A percentile compares a stretch with the other conserved stretches of the same genome.
Conservation (phyloP, 2,113 vertebrate genomes). For the Pyxicephalus adspersus region DNA sequence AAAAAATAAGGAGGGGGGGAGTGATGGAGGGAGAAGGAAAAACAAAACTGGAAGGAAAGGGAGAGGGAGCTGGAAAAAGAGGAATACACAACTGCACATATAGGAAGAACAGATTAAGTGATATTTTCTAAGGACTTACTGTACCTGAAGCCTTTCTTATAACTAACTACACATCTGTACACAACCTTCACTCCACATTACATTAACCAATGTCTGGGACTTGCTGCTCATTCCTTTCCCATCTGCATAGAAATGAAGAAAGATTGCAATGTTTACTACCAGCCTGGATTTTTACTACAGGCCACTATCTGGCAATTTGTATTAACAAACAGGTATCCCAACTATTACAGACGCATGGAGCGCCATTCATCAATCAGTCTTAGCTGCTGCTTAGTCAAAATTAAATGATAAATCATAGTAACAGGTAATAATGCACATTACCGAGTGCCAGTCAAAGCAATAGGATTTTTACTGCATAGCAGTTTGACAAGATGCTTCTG, state of each 20-base stretch:
- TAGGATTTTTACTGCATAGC: too few species aligned
- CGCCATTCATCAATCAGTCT: too few species aligned
- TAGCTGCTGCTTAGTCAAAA: too few species aligned
- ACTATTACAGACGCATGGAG: neutral
- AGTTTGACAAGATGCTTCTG: too few species aligned
- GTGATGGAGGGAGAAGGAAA: slow-evolving; percentile 15
- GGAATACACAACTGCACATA: slow-evolving; percentile 23
- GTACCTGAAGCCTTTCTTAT: neutral
- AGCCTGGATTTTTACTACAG: slow-evolving; percentile 2
- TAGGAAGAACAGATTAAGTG: neutral
- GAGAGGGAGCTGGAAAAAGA: neutral
- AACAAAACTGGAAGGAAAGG: slow-evolving; percentile 13
- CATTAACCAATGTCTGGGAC: neutral
- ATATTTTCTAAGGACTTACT: neutral
- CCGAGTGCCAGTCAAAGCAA: too few species aligned
- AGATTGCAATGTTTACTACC: neutral
- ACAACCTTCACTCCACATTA: neutral
- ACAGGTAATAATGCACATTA: too few species aligned
- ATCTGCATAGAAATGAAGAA: neutral
- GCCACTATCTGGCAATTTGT: neutral
- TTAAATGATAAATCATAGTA: too few species aligned
- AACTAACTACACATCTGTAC: neutral
- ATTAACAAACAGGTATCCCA: neutral
- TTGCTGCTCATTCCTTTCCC: neutral
- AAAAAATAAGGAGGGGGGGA: neutral